These are phyloP conservation scores for Manacus vitellinus DNA, from an alignment of 2,113 vertebrate species.

Conservation along the genomic window DNA sequence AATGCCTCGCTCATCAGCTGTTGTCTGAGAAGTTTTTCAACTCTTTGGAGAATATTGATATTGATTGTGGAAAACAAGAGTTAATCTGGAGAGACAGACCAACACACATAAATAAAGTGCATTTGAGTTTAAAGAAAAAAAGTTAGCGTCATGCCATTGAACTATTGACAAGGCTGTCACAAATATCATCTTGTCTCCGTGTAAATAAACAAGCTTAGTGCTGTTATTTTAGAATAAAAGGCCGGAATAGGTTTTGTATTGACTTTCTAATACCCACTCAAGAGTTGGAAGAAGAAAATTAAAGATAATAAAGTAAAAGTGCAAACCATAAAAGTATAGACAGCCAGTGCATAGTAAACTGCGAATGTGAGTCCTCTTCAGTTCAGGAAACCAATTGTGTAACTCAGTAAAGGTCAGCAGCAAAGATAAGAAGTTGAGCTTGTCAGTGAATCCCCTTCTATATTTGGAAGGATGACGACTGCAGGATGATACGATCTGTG, in stretches of 20 bases:
- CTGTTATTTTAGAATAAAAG: slow-evolving; percentile 72
- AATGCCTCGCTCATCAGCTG: neutral
- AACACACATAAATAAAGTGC: slow-evolving; percentile 26
- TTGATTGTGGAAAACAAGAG: slow-evolving; percentile 35
- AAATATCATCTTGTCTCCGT: slow-evolving; percentile 66
- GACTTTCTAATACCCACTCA: slow-evolving; percentile 69
- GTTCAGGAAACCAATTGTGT: neutral
- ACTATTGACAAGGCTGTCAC: slow-evolving; percentile 69
- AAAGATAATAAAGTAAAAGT: slow-evolving; percentile 75
- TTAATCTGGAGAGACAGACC: slow-evolving; percentile 30
- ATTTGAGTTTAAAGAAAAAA: slow-evolving; percentile 55
- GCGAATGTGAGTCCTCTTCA: neutral
- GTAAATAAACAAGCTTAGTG: slow-evolving; percentile 72
- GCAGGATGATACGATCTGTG: slow-evolving; percentile 4
- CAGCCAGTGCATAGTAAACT: slow-evolving; percentile 21
- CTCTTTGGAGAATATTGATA: slow-evolving; percentile 33
- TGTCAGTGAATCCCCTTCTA: slow-evolving; percentile 48
- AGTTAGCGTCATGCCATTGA: slow-evolving; percentile 33
- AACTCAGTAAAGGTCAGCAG: slow-evolving; percentile 48
- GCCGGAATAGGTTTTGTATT: slow-evolving; percentile 66
- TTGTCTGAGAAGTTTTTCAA: neutral
- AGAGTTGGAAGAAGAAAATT: slow-evolving; percentile 69
- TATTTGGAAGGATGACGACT: slow-evolving; percentile 41
- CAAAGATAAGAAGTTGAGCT: slow-evolving; percentile 49
- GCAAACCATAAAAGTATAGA: slow-evolving; percentile 50